A percentile compares a stretch with the other conserved stretches of the same genome.
These are phyloP conservation scores for Ophioderma brevispina DNA, from an alignment of 35 echinoderm and acorn worm genomes.

Conservation along the genomic window DNA sequence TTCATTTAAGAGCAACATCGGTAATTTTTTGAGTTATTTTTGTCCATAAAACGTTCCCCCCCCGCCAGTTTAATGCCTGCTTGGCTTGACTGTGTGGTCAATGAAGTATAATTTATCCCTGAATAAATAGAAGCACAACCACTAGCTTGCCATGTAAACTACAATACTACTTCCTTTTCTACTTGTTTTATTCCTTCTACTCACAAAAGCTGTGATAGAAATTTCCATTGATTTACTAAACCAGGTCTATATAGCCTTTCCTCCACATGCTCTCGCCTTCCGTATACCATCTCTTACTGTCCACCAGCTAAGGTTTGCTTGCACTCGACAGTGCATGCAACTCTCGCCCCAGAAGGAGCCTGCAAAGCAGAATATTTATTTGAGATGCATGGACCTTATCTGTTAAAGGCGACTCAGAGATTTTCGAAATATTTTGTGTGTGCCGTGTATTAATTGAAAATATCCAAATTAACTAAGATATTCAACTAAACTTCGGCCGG, in stretches of 20 bases:
- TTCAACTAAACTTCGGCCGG: neutral
- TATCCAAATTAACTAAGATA: neutral
- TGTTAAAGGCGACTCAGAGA: too few species aligned
- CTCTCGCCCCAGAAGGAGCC: slow-evolving; percentile 83
- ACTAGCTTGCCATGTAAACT: too few species aligned
- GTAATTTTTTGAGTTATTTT: too few species aligned
- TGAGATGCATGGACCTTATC: neutral
- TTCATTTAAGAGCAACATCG: too few species aligned
- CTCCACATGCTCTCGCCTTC: slow-evolving; percentile 94
- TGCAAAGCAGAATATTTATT: slow-evolving; percentile 10
- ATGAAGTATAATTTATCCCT: too few species aligned
- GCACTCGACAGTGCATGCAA: slow-evolving; percentile 80
- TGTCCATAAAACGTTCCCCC: too few species aligned
- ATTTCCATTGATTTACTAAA: too few species aligned
- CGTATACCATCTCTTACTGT: slow-evolving; percentile 86
- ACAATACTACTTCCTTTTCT: too few species aligned
- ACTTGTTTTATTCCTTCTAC: too few species aligned
- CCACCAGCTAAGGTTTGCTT: slow-evolving; percentile 86
- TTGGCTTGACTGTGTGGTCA: neutral
- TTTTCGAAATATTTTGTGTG: neutral
- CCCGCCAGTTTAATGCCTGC: neutral
- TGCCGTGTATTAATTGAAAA: neutral
- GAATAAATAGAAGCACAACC: too few species aligned
- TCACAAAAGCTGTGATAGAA: too few species aligned
- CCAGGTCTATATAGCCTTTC: slow-evolving; percentile 91